Evolutionary conservation across 2,113 vertebrate species (phyloP).

Genomic region (Gorsachius goisagi): DNA sequence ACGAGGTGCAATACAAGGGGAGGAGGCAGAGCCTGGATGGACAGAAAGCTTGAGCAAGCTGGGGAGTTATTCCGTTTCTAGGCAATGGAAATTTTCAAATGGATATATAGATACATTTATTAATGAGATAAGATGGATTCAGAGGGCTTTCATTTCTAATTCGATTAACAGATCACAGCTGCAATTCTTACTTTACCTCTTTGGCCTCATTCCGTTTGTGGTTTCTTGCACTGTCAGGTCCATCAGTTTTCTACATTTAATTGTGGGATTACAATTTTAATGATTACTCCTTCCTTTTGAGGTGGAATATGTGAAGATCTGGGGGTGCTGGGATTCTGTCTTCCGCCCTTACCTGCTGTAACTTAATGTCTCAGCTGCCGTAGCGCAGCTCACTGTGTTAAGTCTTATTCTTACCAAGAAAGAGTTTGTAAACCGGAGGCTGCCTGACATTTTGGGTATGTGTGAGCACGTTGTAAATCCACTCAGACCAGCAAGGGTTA

Average conservation of each 20-base stretch:
- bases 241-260: background rate
- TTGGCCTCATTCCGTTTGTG: background rate
- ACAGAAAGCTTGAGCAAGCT: background rate
- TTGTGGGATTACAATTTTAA: background rate
- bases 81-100: background rate
- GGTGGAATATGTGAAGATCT: background rate
- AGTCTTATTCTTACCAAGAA: background rate
- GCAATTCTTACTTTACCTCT: background rate
- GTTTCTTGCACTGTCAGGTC: background rate
- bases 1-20: background rate
- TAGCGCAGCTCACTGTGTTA: background rate
- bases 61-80: fast-evolving
- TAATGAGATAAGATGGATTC: background rate
- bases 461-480: fast-evolving
- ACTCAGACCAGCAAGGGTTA: background rate
- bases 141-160: background rate
- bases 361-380: background rate
- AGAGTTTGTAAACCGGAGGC: background rate
- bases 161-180: background rate
- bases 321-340: background rate
- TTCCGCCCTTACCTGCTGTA: background rate
- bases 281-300: background rate
- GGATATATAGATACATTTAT: background rate
- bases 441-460: fast-evolving
- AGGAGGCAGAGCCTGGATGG: background rate